Conservation (phyloP, 2,888 invertebrate species). For the Rhorus exstirpatorius region DNA sequence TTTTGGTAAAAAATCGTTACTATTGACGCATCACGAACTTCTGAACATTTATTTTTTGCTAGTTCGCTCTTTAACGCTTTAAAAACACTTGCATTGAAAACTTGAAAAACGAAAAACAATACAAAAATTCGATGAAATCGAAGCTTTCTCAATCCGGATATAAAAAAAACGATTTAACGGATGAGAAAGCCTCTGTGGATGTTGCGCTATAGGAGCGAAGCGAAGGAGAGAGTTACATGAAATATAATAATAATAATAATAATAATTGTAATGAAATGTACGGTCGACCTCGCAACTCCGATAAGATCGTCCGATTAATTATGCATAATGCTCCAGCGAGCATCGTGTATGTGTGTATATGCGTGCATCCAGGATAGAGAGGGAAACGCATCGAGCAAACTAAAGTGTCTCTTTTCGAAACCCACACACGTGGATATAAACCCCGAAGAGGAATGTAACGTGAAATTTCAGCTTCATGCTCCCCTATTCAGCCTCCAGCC, state of each 20-base stretch:
- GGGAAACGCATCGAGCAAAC: constrained; percentile 31
- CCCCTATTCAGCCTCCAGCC: too few species aligned
- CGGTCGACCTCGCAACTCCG: constrained; percentile 58
- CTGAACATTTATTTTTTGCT: too few species aligned
- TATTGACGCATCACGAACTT: too few species aligned
- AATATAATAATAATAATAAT: constrained; percentile 13
- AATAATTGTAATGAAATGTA: constrained; percentile 11
- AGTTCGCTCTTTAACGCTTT: too few species aligned
- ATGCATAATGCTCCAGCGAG: constrained; percentile 79
- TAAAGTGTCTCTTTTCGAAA: background rate
- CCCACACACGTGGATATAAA: too few species aligned
- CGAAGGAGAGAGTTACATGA: constrained; percentile 34
- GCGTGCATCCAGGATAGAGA: background rate
- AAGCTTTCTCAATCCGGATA: too few species aligned
- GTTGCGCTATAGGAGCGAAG: background rate
- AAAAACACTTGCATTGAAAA: too few species aligned
- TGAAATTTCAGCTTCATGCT: too few species aligned
- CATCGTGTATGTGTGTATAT: constrained; percentile 13
- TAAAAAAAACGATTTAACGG: background rate
- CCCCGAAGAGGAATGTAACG: too few species aligned
- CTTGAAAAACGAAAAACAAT: too few species aligned
- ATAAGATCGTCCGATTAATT: constrained; percentile 81
- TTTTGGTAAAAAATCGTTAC: too few species aligned
- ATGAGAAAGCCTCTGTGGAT: constrained; percentile 18
- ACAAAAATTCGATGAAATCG: too few species aligned